phyloP scores from a whole-genome alignment of 2,797 vertebrate genomes.

The Enteromius radiatus region DNA sequence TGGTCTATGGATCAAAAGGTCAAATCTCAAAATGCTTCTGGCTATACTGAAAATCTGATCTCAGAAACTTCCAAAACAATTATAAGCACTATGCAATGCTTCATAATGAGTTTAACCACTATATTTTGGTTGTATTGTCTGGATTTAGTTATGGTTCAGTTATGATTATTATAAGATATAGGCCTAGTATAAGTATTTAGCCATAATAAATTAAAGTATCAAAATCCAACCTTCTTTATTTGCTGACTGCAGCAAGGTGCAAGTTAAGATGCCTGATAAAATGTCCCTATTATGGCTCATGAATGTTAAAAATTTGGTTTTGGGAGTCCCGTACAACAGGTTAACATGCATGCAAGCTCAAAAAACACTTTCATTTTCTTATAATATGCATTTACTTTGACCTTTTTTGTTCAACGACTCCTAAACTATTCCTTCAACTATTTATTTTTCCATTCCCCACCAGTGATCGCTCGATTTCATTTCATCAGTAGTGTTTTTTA shows the following conservation, averaged over 20 bases:
- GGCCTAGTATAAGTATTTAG: too few relatives aligned
- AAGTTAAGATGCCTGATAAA: background rate
- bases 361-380: too few relatives aligned
- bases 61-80: background rate
- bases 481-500: too few relatives aligned
- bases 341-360: too few relatives aligned
- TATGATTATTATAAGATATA: background rate
- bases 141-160: background rate
- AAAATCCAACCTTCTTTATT: background rate
- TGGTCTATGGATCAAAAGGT: conserved; percentile 12
- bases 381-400: too few relatives aligned
- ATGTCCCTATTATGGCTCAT: too few relatives aligned
- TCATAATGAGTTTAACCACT: background rate
- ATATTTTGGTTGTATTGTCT: background rate
- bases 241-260: background rate
- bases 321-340: too few relatives aligned
- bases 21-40: background rate
- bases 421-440: too few relatives aligned
- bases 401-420: too few relatives aligned
- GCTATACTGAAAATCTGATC: background rate
- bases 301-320: too few relatives aligned
- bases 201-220: background rate
- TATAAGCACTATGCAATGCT: background rate
- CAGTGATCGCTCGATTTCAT: too few relatives aligned
- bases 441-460: too few relatives aligned